These are phyloP conservation scores for Heterohyrax brucei DNA, from an alignment of 2,797 vertebrate genomes.

Conservation along the genomic window DNA sequence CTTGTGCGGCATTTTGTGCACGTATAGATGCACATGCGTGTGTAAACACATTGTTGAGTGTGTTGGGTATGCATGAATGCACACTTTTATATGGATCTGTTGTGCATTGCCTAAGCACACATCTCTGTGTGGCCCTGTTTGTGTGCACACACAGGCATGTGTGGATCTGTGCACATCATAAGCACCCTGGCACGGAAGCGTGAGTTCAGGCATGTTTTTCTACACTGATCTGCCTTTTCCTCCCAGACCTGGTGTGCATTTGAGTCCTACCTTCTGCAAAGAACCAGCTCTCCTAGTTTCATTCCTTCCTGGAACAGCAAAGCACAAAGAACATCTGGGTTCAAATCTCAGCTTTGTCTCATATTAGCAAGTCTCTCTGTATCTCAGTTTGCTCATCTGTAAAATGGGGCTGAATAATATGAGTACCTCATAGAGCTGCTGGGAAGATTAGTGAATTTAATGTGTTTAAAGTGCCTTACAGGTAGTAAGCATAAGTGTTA, in stretches of 20 bases:
- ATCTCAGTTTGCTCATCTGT: neutral
- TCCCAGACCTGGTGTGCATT: neutral
- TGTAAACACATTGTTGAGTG: neutral
- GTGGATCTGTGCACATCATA: neutral
- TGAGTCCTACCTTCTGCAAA: neutral
- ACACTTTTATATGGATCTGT: fast-evolving
- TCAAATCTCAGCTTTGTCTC: neutral
- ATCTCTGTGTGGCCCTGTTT: too few species aligned
- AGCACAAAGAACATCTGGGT: neutral
- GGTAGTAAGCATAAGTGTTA: neutral
- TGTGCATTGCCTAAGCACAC: neutral
- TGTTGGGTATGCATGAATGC: too few species aligned
- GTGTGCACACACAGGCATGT: fast-evolving
- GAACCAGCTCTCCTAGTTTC: neutral
- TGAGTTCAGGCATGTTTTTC: neutral
- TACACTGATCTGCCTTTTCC: neutral
- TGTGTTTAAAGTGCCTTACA: neutral
- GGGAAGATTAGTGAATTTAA: neutral
- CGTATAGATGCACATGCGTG: too few species aligned
- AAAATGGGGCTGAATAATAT: neutral
- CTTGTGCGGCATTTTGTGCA: neutral
- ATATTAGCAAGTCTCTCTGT: neutral
- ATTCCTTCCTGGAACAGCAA: neutral
- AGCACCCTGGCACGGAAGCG: neutral
- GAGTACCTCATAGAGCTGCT: neutral